These are phyloP conservation scores for Galerucella pusilla DNA, from an alignment of 2,888 invertebrate species.

Conservation along the genomic window DNA sequence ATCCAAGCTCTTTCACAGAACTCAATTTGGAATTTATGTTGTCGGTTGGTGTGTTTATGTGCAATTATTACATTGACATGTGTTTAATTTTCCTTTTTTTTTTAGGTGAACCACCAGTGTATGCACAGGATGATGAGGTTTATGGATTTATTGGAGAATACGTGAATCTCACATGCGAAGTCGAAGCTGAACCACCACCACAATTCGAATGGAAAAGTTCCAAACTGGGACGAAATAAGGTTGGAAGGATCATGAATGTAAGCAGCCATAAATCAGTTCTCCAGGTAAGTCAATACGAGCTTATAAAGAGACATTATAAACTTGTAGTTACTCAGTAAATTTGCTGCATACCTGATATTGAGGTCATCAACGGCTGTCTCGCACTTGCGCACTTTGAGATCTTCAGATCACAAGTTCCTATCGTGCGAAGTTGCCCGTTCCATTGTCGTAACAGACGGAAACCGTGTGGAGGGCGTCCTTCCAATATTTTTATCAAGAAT, in stretches of 20 bases:
- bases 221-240: constrained; percentile 18
- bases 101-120: constrained; percentile 45
- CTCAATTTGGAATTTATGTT: no score
- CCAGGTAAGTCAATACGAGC: constrained; percentile 45
- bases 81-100: neutral
- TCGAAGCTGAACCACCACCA: constrained; percentile 74
- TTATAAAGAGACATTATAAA: no score
- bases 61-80: neutral
- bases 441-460: no score
- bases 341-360: no score
- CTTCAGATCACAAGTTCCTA: no score
- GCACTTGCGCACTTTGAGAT: no score
- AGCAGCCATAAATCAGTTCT: constrained; percentile 53
- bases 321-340: no score
- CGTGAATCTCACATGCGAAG: constrained; percentile 78
- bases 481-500: no score
- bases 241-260: constrained; percentile 42
- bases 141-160: constrained; percentile 68
- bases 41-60: neutral
- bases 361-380: no score
- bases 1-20: no score
- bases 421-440: no score
- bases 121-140: constrained; percentile 59
- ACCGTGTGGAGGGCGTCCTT: no score
- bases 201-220: constrained; percentile 61